Evolutionary conservation across 2,888 invertebrate genomes (phyloP).

Genomic region (Eurois occulta): DNA sequence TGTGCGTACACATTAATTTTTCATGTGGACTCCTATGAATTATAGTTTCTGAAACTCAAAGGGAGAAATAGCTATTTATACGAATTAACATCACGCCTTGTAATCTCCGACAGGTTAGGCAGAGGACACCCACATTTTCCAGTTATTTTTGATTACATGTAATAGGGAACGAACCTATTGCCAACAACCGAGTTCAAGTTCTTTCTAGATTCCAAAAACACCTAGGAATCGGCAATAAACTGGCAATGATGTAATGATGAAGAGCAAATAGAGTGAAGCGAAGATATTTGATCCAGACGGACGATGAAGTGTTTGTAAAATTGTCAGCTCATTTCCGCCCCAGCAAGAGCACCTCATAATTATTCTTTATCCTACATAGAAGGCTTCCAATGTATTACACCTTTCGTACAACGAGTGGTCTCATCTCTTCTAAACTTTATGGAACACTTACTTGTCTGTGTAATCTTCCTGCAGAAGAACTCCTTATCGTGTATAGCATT

Average conservation of each 20-base stretch:
- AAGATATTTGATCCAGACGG: not conserved
- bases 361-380: no score
- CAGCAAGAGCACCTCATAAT: not conserved
- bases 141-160: not conserved
- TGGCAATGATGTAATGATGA: not conserved
- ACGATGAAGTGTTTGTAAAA: not conserved
- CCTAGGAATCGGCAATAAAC: not conserved
- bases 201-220: not conserved
- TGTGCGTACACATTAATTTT: not conserved
- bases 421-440: not conserved
- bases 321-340: not conserved
- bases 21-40: not conserved
- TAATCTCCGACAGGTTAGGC: not conserved
- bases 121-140: not conserved
- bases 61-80: not conserved
- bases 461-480: constrained; percentile 93
- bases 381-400: not conserved
- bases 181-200: not conserved
- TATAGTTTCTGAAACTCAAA: not conserved
- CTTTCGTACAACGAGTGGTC: not conserved
- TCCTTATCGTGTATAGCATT: constrained; percentile 75
- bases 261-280: not conserved
- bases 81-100: not conserved
- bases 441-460: constrained; percentile 90
- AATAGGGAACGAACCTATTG: not conserved